A percentile compares a stretch with the other conserved stretches of the same genome.
Evolutionary conservation across 1,140 invertebrate genomes (phyloP).

Genomic region (Radopholus similis): DNA sequence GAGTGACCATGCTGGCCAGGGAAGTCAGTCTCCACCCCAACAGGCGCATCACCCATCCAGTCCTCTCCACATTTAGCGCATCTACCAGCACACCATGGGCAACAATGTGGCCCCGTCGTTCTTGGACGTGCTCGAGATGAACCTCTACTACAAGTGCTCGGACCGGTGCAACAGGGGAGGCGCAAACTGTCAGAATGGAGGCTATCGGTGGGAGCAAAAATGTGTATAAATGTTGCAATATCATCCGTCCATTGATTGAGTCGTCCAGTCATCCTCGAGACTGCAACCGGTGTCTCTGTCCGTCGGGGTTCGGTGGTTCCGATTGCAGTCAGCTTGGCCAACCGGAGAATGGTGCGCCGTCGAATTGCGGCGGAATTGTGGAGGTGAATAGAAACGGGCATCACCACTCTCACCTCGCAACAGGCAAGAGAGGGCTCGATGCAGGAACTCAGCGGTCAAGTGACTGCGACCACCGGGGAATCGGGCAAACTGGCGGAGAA

Average conservation of each 20-base stretch:
- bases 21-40: conserved; percentile 10
- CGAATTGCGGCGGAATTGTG: conserved; percentile 27
- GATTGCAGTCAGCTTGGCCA: conserved; percentile 19
- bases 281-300: conserved; percentile 34
- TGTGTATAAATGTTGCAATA: neutral
- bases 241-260: neutral
- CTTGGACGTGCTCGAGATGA: conserved; percentile 32
- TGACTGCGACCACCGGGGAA: conserved; percentile 24
- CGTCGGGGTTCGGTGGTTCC: conserved; percentile 30
- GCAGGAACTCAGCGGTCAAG: conserved; percentile 32
- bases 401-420: neutral
- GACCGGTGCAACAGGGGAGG: conserved; percentile 2
- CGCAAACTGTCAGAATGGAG: conserved; percentile 28
- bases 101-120: conserved; percentile 37
- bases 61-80: neutral
- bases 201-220: conserved; percentile 17
- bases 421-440: conserved; percentile 26
- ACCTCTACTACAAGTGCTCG: conserved; percentile 30
- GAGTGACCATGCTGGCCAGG: conserved; percentile 24
- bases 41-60: neutral
- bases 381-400: neutral
- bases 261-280: conserved; percentile 12
- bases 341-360: conserved; percentile 28
- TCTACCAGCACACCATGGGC: conserved; percentile 43
- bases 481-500: conserved; percentile 32